These are phyloP conservation scores for Diorhabda elongata DNA, from an alignment of 1,140 invertebrate genomes.

Conservation along the genomic window DNA sequence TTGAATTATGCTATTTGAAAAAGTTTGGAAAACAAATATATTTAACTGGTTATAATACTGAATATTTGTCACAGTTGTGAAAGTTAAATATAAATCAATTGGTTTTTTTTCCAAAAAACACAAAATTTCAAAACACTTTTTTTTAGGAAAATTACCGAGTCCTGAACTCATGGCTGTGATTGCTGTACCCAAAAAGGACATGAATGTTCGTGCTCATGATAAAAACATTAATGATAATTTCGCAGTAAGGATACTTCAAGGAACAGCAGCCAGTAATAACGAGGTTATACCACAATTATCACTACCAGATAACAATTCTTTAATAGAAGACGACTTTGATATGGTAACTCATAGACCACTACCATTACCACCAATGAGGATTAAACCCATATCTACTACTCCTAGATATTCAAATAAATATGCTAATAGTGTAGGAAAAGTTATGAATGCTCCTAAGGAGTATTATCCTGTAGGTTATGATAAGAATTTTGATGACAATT, in stretches of 20 bases:
- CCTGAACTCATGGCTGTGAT: conserved; percentile 33
- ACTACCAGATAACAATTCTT: neutral
- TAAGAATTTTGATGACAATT: conserved; percentile 84
- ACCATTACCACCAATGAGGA: conserved; percentile 21
- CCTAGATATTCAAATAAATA: conserved; percentile 34
- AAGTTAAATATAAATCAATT: too few species aligned
- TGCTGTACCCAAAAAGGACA: conserved; percentile 32
- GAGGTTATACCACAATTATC: conserved; percentile 18
- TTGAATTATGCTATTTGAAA: too few species aligned
- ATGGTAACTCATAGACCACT: neutral
- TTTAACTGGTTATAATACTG: too few species aligned
- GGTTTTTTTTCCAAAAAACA: too few species aligned
- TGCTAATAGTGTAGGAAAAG: conserved; percentile 56
- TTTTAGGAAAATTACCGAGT: neutral
- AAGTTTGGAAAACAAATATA: too few species aligned
- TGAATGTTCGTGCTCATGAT: conserved; percentile 24
- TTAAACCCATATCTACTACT: conserved; percentile 36
- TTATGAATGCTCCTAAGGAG: conserved; percentile 84
- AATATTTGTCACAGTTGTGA: too few species aligned
- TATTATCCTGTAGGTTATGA: conserved; percentile 83
- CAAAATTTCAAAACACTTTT: neutral
- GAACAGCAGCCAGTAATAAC: conserved; percentile 26
- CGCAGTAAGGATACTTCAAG: conserved; percentile 32
- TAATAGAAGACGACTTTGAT: neutral
- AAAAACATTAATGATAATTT: conserved; percentile 42